Percentiles rank a stretch among this genome's conserved stretches.
These are phyloP conservation scores for Telmatherina bonti DNA, from an alignment of 2,797 vertebrate genomes.

Conservation along the genomic window DNA sequence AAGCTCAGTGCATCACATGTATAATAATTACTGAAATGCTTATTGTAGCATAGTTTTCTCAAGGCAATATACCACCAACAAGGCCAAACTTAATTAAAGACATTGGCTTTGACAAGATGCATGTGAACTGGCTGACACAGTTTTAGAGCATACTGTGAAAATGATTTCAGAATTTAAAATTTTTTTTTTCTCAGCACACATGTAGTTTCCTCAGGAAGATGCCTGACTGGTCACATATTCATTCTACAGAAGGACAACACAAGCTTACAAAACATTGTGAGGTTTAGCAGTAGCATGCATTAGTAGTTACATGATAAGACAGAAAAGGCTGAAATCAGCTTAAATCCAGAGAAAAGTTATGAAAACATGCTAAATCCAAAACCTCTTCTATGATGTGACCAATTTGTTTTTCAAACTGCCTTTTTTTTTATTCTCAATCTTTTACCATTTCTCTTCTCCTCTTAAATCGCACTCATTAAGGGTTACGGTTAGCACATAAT, in stretches of 20 bases:
- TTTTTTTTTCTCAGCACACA: background rate
- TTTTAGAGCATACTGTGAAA: background rate
- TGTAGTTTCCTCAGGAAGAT: background rate
- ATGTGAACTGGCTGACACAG: slow-evolving; percentile 26
- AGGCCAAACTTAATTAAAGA: slow-evolving; percentile 16
- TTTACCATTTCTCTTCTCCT: slow-evolving; percentile 4
- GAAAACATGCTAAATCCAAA: background rate
- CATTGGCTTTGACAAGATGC: slow-evolving; percentile 9
- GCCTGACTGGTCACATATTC: background rate
- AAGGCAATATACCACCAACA: slow-evolving; percentile 24
- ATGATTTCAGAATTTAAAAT: background rate
- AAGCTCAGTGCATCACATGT: slow-evolving; percentile 36
- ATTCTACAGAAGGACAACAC: background rate
- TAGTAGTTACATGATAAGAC: background rate
- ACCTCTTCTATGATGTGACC: background rate
- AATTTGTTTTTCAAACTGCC: background rate
- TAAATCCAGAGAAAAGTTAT: background rate
- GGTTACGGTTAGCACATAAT: slow-evolving; percentile 28
- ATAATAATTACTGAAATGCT: slow-evolving; percentile 34
- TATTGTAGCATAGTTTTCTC: slow-evolving; percentile 37
- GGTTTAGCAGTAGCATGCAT: background rate
- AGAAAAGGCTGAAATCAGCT: background rate
- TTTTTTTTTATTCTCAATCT: slow-evolving; percentile 3
- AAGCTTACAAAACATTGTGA: background rate
- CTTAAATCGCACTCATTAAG: slow-evolving; percentile 65